phyloP scores from a whole-genome alignment of 2,797 vertebrate species.

The Percopsis omiscomaycus region DNA sequence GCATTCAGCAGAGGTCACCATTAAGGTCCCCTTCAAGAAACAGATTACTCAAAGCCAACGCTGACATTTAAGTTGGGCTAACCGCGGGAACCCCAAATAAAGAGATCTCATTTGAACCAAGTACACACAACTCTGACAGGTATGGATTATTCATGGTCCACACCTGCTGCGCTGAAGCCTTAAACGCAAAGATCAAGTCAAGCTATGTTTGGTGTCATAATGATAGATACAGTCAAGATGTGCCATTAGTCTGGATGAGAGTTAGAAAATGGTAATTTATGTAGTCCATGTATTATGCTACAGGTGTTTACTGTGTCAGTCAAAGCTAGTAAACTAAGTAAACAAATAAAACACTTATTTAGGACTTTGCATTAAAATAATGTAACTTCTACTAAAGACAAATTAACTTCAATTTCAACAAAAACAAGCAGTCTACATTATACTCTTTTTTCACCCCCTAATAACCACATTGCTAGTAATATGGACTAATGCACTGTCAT shows the following conservation, averaged over 20 bases:
- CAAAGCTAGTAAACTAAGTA: too few relatives aligned
- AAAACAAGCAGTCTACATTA: neutral
- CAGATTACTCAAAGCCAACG: slow-evolving; percentile 58
- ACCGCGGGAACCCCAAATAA: slow-evolving; percentile 26
- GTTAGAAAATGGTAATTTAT: neutral
- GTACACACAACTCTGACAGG: slow-evolving; percentile 59
- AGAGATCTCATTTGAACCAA: slow-evolving; percentile 49
- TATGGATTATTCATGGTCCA: slow-evolving; percentile 65
- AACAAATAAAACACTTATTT: neutral
- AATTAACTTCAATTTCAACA: neutral
- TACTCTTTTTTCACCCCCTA: too few relatives aligned
- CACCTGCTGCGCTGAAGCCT: slow-evolving; percentile 31
- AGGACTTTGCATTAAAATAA: too few relatives aligned
- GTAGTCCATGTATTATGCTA: too few relatives aligned
- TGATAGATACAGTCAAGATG: slow-evolving; percentile 28
- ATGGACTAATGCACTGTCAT: neutral
- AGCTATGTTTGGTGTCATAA: slow-evolving; percentile 20
- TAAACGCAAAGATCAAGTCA: slow-evolving; percentile 30
- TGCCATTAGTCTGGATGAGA: neutral
- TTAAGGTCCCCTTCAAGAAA: slow-evolving; percentile 53
- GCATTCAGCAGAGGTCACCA: slow-evolving; percentile 49
- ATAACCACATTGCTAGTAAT: neutral
- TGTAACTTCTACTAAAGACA: too few relatives aligned
- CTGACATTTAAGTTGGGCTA: slow-evolving; percentile 67
- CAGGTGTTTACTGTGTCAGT: too few relatives aligned